These are phyloP conservation scores for Leptobrachium leishanense DNA, from an alignment of 2,113 vertebrate species.

Conservation along the genomic window DNA sequence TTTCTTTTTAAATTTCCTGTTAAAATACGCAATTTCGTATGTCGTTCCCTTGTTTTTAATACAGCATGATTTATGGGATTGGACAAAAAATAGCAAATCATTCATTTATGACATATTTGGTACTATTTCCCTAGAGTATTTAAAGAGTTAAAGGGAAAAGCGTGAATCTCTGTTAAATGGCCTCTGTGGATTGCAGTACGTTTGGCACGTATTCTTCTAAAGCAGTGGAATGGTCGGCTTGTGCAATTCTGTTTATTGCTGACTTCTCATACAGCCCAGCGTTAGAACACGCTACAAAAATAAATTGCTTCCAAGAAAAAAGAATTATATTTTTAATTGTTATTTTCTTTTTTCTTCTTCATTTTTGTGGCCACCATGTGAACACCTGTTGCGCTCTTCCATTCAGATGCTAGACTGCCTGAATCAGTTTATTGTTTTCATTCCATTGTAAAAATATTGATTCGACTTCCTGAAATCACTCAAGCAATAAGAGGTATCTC, in stretches of 20 bases:
- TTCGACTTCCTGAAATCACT: constrained; percentile 39
- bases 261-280: neutral
- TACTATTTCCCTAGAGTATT: neutral
- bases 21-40: neutral
- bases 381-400: constrained; percentile 22
- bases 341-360: too few relatives aligned
- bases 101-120: too few relatives aligned
- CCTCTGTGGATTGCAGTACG: neutral
- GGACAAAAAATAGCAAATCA: too few relatives aligned
- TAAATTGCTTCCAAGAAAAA: neutral
- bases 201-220: neutral
- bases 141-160: neutral
- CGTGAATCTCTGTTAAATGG: neutral
- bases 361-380: constrained; percentile 9
- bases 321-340: neutral
- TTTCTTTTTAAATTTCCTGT: constrained; percentile 9
- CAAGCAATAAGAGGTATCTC: constrained; percentile 28
- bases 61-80: neutral
- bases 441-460: constrained; percentile 42
- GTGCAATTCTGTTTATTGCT: neutral
- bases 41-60: neutral
- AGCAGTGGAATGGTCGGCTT: neutral
- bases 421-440: constrained; percentile 29
- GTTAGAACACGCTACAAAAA: neutral
- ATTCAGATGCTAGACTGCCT: constrained; percentile 28